Percentiles rank a stretch among this genome's conserved stretches.
These are phyloP conservation scores for Ciconia maguari DNA, from an alignment of 2,113 vertebrate genomes.

Conservation along the genomic window DNA sequence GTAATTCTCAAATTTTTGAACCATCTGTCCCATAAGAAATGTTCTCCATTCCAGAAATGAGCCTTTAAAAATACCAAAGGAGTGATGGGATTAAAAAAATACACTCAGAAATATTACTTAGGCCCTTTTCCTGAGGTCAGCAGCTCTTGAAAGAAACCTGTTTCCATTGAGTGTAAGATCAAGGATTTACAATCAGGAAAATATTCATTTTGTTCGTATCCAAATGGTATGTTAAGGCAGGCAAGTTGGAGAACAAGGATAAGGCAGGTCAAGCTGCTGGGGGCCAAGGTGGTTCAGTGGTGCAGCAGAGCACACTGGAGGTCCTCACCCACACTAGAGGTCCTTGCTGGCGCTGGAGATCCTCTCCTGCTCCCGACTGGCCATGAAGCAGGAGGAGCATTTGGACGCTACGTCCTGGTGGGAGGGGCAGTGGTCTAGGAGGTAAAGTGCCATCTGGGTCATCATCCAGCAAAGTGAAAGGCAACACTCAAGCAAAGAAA, in stretches of 20 bases:
- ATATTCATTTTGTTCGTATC: accelerated
- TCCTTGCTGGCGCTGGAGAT: neutral
- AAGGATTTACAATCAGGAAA: neutral
- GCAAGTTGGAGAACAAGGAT: neutral
- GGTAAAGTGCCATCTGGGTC: neutral
- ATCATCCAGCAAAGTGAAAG: neutral
- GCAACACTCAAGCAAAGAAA: neutral
- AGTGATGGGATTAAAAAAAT: neutral
- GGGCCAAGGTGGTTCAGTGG: accelerated
- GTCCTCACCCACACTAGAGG: neutral
- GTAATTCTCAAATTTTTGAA: constrained; percentile 18
- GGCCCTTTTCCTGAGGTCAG: neutral
- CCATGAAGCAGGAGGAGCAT: accelerated
- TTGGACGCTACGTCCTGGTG: neutral
- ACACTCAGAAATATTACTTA: neutral
- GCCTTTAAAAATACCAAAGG: neutral
- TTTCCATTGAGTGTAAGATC: neutral
- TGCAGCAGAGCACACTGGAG: neutral
- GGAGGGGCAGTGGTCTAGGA: neutral
- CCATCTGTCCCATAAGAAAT: constrained; percentile 40
- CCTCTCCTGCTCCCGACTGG: neutral
- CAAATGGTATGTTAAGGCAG: neutral
- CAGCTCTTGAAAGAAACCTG: neutral
- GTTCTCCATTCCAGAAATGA: neutral
- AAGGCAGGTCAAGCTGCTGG: neutral